Conservation (phyloP, 1,140 invertebrate genomes). For the Holcopasites calliopsidis region DNA sequence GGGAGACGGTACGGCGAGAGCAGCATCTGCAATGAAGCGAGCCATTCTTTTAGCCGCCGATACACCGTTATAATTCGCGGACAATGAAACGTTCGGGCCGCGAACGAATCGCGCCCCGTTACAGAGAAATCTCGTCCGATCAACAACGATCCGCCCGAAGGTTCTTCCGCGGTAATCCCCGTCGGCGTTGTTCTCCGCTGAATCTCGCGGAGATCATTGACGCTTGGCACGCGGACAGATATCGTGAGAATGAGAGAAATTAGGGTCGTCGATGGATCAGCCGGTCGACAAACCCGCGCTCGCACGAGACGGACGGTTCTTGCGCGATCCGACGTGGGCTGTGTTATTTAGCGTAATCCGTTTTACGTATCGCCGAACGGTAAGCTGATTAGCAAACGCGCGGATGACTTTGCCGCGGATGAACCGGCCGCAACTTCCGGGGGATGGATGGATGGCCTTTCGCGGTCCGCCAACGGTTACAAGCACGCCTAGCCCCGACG, state of each 20-base stretch:
- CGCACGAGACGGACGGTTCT: too few species aligned
- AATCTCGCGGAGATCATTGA: constrained; percentile 1
- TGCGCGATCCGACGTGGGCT: neutral
- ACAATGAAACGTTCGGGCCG: constrained; percentile 13
- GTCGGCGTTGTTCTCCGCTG: neutral
- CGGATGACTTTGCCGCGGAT: neutral
- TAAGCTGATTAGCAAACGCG: constrained; percentile 16
- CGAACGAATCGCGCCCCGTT: neutral
- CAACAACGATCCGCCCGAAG: constrained; percentile 26
- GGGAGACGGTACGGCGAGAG: constrained; percentile 40
- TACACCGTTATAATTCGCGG: constrained; percentile 52
- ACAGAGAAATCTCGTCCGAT: constrained; percentile 15
- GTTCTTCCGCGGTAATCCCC: neutral
- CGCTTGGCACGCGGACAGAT: neutral
- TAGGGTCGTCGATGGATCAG: neutral
- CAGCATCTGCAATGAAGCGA: constrained; percentile 61
- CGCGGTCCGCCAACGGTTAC: neutral
- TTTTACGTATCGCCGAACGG: constrained; percentile 30
- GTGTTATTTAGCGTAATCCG: constrained; percentile 13
- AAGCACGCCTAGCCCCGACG: neutral
- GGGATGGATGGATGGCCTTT: neutral
- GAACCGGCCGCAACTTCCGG: neutral
- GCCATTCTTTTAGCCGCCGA: constrained; percentile 46
- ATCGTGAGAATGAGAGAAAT: neutral
- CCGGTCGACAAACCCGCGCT: neutral